These are phyloP conservation scores for Ataeniobius toweri DNA, from an alignment of 2,797 vertebrate genomes.

Conservation along the genomic window DNA sequence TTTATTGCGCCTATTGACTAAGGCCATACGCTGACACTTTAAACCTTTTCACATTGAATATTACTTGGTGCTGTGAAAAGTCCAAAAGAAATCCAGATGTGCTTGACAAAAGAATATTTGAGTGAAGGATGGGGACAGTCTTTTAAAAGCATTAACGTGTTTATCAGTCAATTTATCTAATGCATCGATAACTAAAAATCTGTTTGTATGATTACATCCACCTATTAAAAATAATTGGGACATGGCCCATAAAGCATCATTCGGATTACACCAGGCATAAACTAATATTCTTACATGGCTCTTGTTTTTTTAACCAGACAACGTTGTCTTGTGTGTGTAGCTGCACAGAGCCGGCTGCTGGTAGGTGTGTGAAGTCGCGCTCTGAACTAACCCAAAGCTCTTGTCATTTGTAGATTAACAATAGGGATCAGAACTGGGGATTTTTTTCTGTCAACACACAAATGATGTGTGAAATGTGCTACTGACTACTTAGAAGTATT, in stretches of 20 bases:
- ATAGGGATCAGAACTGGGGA: not conserved
- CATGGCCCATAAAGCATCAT: not conserved
- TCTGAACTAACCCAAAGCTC: not conserved
- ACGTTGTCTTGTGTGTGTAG: not conserved
- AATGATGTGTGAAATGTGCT: not conserved
- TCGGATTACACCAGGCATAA: not conserved
- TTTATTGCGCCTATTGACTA: not conserved
- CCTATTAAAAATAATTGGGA: not conserved
- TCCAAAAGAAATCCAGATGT: not conserved
- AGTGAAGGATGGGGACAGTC: not conserved
- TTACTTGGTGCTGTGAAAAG: not conserved
- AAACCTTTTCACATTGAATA: not conserved
- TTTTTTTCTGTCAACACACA: not conserved
- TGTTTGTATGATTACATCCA: not conserved
- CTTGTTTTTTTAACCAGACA: not conserved
- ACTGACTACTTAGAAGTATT: not conserved
- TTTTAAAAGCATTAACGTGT: not conserved
- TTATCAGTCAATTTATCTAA: not conserved
- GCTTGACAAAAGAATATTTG: not conserved
- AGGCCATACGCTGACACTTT: not conserved
- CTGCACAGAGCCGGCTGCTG: not conserved
- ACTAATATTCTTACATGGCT: not conserved
- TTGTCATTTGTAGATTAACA: not conserved
- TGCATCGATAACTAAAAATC: not conserved
- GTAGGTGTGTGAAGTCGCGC: not conserved